Base-by-base conservation (phyloP, 2,797 vertebrate species). In the Astyanax mexicanus region DNA sequence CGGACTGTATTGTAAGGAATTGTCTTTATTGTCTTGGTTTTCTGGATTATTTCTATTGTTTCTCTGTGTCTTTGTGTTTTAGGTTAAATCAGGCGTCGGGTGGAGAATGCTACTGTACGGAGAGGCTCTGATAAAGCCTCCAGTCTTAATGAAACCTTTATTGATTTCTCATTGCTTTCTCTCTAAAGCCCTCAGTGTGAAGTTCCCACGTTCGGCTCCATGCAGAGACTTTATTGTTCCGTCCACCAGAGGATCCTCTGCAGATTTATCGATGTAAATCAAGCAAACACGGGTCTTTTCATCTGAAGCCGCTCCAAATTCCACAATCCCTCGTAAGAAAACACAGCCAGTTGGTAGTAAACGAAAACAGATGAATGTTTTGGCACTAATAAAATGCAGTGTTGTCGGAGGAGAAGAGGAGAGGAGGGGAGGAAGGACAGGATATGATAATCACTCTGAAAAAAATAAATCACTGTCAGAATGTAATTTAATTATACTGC, bases 141-240 rank as follows among this genome's bases (percentile, higher is more conserved):
- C 80, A 81, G 70, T 87, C 83, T 92, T 96, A 95, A 94, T 92
- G 88, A 95, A 95, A 95, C 86, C 82, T 81, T 81, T 87, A 95
- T 93, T 94, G 95, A 96, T 95, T 95, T 94, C 87, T 93, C 88
- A 93, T 95, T 93, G 90, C 90, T 92, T 91, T 58, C 81, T 81
- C 91, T 91, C 90, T 90, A 89, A 91, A 92, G 92, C 88, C 84
- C 90, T 86, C 80, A 86, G 87, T 85, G 79, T 3, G 83, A 91
- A 84, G 88, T 94, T 95, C 91, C 91, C 92, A 93, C 91, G 91
- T 91, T 92, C 93, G 91, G 89, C 88, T 86, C 86, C 89, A 87
- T 86, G 88, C 86, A 84, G 80, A 84, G 86, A 89, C 82, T 88
- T 75, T 75, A 80, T 83, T 76, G 81, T 81, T 81, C 62, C 60